phyloP scores from a whole-genome alignment of 2,113 vertebrate genomes.

The Carassius auratus region DNA sequence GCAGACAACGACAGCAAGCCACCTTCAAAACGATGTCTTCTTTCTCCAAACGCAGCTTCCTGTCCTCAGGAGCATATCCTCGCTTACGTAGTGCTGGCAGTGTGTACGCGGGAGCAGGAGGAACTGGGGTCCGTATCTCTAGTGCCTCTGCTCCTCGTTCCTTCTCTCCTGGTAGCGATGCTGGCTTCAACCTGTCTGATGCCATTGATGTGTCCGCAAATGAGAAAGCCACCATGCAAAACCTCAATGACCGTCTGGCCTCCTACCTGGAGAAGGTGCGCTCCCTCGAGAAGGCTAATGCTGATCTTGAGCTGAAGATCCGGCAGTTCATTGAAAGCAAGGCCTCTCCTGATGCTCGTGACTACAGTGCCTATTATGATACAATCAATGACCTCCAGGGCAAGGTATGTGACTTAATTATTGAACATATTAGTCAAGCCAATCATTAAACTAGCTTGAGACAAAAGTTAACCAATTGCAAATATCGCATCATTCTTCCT shows the following conservation, averaged over 20 bases:
- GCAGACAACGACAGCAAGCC: conserved; percentile 25
- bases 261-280: too few relatives aligned
- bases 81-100: conserved; percentile 51
- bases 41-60: conserved; percentile 33
- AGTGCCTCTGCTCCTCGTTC: conserved; percentile 23
- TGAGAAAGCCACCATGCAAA: conserved; percentile 57
- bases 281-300: too few relatives aligned
- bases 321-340: too few relatives aligned
- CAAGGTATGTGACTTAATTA: conserved; percentile 32
- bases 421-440: background rate
- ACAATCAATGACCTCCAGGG: conserved; percentile 50
- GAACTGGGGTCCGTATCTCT: conserved; percentile 60
- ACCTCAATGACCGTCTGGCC: conserved; percentile 32
- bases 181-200: conserved; percentile 55
- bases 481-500: background rate
- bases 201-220: conserved; percentile 7
- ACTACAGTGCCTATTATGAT: background rate
- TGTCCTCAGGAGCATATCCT: background rate
- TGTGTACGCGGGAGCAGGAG: conserved; percentile 62
- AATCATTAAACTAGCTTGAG: background rate
- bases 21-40: conserved; percentile 27
- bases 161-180: background rate
- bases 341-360: too few relatives aligned
- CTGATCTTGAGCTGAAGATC: too few relatives aligned
- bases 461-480: background rate